These are phyloP conservation scores for Chaetura pelagica DNA, from an alignment of 2,113 vertebrate species.

Conservation along the genomic window DNA sequence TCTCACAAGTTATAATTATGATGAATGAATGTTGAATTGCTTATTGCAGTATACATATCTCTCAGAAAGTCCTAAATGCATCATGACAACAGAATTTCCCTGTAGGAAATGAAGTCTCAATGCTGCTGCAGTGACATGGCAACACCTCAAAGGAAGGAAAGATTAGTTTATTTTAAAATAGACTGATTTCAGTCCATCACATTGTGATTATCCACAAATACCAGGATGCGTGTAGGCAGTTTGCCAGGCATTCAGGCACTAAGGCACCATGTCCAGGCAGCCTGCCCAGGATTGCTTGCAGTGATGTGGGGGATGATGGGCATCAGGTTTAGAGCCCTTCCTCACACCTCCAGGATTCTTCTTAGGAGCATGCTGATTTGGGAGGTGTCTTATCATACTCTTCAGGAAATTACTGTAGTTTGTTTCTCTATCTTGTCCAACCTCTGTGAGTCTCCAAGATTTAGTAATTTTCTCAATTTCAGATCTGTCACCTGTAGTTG, in stretches of 20 bases:
- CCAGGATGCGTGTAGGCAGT: neutral
- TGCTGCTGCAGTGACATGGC: neutral
- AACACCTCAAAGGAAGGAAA: neutral
- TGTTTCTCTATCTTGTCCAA: neutral
- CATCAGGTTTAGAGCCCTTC: neutral
- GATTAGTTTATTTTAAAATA: neutral
- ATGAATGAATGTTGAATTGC: neutral
- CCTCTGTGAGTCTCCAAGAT: neutral
- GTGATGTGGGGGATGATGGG: rapidly evolving
- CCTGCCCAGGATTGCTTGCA: neutral
- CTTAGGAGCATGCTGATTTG: neutral
- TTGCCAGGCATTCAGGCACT: neutral
- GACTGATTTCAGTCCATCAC: neutral
- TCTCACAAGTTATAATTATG: neutral
- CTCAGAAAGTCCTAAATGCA: neutral
- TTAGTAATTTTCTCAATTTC: neutral
- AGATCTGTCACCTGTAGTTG: neutral
- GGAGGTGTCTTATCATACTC: neutral
- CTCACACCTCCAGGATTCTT: neutral
- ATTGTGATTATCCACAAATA: neutral
- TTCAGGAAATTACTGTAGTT: neutral
- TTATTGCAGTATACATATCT: neutral
- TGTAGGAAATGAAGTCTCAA: neutral
- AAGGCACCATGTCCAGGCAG: neutral
- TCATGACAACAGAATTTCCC: neutral